Conservation (phyloP, 1,140 invertebrate genomes). For the Hypothenemus hampei region DNA sequence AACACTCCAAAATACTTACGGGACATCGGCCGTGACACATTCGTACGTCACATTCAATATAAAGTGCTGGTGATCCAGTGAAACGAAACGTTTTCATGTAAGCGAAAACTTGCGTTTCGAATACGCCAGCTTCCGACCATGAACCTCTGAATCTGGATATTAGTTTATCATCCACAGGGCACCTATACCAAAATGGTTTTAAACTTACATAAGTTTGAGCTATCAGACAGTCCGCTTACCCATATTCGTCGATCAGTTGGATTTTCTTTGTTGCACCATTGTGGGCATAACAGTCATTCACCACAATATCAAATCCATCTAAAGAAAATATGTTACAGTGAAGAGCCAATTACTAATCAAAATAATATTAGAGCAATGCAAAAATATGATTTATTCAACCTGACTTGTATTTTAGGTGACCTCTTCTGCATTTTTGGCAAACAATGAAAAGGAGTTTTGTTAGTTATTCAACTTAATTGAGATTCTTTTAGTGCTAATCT, state of each 20-base stretch:
- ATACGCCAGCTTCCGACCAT: conserved; percentile 86
- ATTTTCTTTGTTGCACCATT: conserved; percentile 89
- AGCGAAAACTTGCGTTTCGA: conserved; percentile 88
- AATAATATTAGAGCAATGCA: too few relatives aligned
- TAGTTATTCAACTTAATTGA: too few relatives aligned
- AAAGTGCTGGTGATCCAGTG: conserved; percentile 86
- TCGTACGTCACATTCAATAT: conserved; percentile 90
- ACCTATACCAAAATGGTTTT: conserved; percentile 51
- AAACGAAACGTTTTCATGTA: conserved; percentile 95
- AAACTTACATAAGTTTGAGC: not conserved
- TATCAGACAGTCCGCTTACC: conserved; percentile 53
- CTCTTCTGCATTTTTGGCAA: too few relatives aligned
- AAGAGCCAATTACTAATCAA: too few relatives aligned
- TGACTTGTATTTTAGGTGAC: too few relatives aligned
- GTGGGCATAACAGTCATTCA: conserved; percentile 91
- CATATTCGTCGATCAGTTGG: conserved; percentile 87
- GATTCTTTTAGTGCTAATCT: too few relatives aligned
- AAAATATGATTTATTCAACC: too few relatives aligned
- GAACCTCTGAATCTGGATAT: conserved; percentile 88
- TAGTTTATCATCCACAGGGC: conserved; percentile 87
- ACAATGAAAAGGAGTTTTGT: too few relatives aligned
- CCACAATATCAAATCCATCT: conserved; percentile 95
- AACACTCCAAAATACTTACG: conserved; percentile 53
- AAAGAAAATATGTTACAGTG: too few relatives aligned
- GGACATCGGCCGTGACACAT: conserved; percentile 94